Evolutionary conservation across 2,888 invertebrate species (phyloP).

Genomic region (Baccha elongata): DNA sequence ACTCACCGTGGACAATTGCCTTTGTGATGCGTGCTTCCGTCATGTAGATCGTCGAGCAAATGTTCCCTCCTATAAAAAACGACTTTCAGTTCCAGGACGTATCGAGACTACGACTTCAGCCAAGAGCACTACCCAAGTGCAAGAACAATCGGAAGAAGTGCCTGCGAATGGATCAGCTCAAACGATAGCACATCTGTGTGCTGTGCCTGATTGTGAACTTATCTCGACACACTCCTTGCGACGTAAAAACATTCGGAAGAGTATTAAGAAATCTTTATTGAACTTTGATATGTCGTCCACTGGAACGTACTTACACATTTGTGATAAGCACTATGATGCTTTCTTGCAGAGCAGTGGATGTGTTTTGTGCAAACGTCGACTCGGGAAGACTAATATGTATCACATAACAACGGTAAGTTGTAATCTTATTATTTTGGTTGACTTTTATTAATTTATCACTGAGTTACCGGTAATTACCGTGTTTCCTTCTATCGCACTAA

Average conservation of each 20-base stretch:
- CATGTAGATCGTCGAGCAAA: conserved; percentile 92
- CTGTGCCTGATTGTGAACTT: conserved; percentile 86
- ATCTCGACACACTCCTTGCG: conserved; percentile 86
- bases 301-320: conserved; percentile 85
- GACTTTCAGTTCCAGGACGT: conserved; percentile 80
- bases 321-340: conserved; percentile 87
- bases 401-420: conserved; percentile 85
- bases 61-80: conserved; percentile 87
- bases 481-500: no score
- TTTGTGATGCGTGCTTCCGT: conserved; percentile 94
- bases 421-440: not conserved
- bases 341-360: conserved; percentile 90
- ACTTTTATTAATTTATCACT: no score
- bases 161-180: conserved; percentile 33
- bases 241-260: conserved; percentile 88
- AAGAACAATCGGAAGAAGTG: conserved; percentile 74
- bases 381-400: conserved; percentile 90
- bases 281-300: conserved; percentile 86
- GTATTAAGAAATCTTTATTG: conserved; percentile 86
- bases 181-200: conserved; percentile 82
- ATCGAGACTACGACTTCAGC: conserved; percentile 70
- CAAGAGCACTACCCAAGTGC: conserved; percentile 2
- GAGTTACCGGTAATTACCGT: no score
- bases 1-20: conserved; percentile 91
- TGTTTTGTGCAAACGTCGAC: conserved; percentile 88